phyloP scores from a whole-genome alignment of 2,113 vertebrate species.

The Scopus umbretta region DNA sequence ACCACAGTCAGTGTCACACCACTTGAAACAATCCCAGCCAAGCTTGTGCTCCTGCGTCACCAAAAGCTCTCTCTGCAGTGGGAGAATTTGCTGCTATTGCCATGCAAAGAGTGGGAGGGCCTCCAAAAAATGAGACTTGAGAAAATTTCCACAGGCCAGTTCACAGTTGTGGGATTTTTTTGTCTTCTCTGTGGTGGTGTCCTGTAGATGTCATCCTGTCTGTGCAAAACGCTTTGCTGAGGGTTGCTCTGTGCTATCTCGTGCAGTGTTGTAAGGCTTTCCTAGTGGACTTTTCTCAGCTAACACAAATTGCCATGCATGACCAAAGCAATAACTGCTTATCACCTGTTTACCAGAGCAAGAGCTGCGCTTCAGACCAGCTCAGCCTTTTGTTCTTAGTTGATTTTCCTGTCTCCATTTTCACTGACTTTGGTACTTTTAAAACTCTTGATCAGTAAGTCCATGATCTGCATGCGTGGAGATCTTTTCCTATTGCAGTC shows the following conservation, averaged over 20 bases:
- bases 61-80: background rate
- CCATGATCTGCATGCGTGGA: background rate
- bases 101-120: background rate
- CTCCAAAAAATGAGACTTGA: background rate
- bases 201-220: slow-evolving; percentile 21
- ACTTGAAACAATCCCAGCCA: background rate
- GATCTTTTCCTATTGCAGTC: background rate
- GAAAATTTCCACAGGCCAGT: background rate
- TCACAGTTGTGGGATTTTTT: background rate
- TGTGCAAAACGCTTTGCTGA: background rate
- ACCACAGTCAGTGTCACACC: background rate
- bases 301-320: background rate
- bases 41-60: background rate
- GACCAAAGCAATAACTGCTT: background rate
- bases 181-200: slow-evolving; percentile 4
- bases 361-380: background rate
- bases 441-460: background rate
- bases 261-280: background rate
- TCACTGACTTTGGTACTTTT: background rate
- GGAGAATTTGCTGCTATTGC: background rate
- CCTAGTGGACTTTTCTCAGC: background rate
- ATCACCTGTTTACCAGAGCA: background rate
- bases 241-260: background rate
- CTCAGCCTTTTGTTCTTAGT: background rate
- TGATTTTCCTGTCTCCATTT: background rate